Percentiles rank a stretch among this genome's conserved stretches.
Conservation (phyloP, 2,797 vertebrate species). For the Leuciscus waleckii region DNA sequence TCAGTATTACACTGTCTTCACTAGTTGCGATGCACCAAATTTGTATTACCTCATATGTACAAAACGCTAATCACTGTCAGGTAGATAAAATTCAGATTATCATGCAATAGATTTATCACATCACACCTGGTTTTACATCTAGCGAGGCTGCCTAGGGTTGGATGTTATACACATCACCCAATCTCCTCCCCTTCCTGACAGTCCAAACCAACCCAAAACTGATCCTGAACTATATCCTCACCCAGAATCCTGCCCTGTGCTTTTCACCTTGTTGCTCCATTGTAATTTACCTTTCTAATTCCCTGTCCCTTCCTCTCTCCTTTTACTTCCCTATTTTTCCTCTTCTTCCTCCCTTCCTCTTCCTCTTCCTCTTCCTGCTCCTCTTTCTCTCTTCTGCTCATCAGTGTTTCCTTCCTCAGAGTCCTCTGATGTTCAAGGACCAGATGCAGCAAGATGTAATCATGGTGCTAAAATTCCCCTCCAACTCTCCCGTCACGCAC, state of each 20-base stretch:
- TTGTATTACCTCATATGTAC: not conserved
- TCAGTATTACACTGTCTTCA: not conserved
- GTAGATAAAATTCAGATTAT: not conserved
- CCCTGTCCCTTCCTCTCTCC: constrained; percentile 34
- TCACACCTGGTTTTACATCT: not conserved
- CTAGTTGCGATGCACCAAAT: not conserved
- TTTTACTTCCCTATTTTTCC: constrained; percentile 22
- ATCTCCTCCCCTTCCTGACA: not conserved
- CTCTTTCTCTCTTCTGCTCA: constrained; percentile 54
- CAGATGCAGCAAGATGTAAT: constrained; percentile 99
- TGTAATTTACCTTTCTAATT: constrained; percentile 48
- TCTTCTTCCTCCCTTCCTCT: constrained; percentile 33
- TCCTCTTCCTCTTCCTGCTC: constrained; percentile 37
- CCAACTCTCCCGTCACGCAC: constrained; percentile 94
- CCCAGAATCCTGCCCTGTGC: constrained; percentile 22
- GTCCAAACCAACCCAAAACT: constrained; percentile 75
- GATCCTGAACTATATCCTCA: constrained; percentile 44
- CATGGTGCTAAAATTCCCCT: constrained; percentile 98
- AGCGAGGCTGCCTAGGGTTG: not conserved
- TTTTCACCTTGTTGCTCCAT: constrained; percentile 58
- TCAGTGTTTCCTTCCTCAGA: constrained; percentile 99
- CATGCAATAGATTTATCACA: not conserved
- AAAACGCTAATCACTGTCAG: not conserved
- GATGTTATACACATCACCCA: not conserved
- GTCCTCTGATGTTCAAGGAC: constrained; percentile 99